Conservation (phyloP, 2,797 vertebrate genomes). For the Notoglanidium macrostoma region DNA sequence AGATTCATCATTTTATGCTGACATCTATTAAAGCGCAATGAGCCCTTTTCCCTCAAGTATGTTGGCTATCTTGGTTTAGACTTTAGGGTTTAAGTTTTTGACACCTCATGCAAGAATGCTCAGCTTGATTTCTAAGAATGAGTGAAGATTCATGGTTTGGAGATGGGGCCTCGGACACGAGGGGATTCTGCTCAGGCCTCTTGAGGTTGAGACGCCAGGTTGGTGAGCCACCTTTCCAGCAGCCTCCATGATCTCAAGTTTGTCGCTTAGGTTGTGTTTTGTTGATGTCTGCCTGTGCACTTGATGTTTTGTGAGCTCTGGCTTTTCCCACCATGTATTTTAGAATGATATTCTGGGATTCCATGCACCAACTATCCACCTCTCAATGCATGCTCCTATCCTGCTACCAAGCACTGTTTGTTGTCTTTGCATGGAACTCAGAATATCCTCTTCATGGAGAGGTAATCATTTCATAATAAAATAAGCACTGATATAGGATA, state of each 20-base stretch:
- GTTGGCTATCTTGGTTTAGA: conserved; percentile 9
- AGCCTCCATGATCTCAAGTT: conserved; percentile 81
- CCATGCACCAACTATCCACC: conserved; percentile 27
- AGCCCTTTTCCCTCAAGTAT: neutral
- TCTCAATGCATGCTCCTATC: conserved; percentile 49
- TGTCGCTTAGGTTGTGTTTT: conserved; percentile 84
- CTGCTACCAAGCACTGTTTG: conserved; percentile 15
- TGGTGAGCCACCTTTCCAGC: conserved; percentile 91
- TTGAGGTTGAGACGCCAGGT: conserved; percentile 93
- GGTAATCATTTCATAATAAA: conserved; percentile 4
- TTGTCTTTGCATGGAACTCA: conserved; percentile 40
- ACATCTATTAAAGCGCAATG: neutral
- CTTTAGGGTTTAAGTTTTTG: conserved; percentile 17
- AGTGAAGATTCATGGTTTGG: conserved; percentile 57
- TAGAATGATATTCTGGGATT: conserved; percentile 95
- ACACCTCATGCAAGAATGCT: conserved; percentile 38
- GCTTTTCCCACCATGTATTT: conserved; percentile 89
- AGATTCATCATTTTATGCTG: conserved; percentile 14
- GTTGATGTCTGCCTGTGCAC: conserved; percentile 94
- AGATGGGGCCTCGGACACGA: conserved; percentile 79
- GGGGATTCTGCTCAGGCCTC: conserved; percentile 81
- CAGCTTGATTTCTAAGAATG: conserved; percentile 51
- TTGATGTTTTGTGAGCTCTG: conserved; percentile 95
- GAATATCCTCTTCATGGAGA: conserved; percentile 36
- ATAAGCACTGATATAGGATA: conserved; percentile 8